phyloP scores from a whole-genome alignment of 1,140 invertebrate genomes.

The Solenopsis fugax region DNA sequence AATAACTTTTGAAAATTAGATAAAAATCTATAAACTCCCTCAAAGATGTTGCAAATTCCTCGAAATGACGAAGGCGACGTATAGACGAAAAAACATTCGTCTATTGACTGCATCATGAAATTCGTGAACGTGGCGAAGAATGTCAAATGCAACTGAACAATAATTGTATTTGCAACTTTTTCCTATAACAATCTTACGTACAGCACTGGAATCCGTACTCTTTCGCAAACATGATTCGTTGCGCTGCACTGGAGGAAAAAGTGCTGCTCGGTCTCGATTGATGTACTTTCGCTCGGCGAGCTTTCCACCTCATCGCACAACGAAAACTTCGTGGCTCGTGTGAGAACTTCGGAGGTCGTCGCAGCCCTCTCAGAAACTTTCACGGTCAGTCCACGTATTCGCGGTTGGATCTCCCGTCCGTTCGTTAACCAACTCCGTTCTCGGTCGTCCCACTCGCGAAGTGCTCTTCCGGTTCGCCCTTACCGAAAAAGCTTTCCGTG shows the following conservation, averaged over 20 bases:
- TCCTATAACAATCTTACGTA: not conserved
- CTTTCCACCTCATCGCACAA: slow-evolving; percentile 10
- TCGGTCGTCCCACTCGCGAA: slow-evolving; percentile 38
- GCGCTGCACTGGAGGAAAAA: not conserved
- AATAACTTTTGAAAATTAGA: not conserved
- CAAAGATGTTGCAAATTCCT: not conserved
- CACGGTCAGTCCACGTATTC: slow-evolving; percentile 65
- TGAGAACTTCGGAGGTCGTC: slow-evolving; percentile 28
- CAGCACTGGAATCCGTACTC: not conserved
- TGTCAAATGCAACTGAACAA: not conserved
- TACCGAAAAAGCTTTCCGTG: slow-evolving; percentile 47
- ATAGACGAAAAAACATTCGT: not conserved
- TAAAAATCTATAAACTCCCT: not conserved
- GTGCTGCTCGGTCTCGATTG: too few relatives aligned
- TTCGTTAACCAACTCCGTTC: slow-evolving; percentile 68
- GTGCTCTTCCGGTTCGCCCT: not conserved
- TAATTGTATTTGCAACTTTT: not conserved
- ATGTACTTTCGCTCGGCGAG: not conserved
- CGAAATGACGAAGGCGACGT: not conserved
- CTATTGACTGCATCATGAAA: not conserved
- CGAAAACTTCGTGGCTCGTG: slow-evolving; percentile 13
- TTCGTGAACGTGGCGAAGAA: not conserved
- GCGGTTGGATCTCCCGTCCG: slow-evolving; percentile 49
- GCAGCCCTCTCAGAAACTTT: slow-evolving; percentile 62
- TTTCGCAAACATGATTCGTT: not conserved